phyloP scores from a whole-genome alignment of 2,888 invertebrate genomes.

The Byasa hedistus region DNA sequence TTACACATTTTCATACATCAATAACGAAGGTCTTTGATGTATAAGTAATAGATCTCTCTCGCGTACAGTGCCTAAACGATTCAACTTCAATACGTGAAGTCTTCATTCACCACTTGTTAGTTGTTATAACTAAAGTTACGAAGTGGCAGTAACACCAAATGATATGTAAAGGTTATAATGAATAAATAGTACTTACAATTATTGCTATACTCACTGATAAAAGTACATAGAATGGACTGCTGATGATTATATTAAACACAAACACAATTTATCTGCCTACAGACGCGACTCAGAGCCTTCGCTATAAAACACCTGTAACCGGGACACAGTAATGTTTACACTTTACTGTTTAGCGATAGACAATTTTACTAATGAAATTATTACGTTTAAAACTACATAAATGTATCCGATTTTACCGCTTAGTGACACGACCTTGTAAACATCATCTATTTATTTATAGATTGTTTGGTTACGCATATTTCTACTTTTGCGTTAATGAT shows the following conservation, averaged over 20 bases:
- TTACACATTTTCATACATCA: no score
- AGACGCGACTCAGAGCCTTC: no score
- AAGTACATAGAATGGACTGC: no score
- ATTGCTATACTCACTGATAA: no score
- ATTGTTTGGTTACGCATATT: neutral
- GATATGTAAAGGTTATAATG: neutral
- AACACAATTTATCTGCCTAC: no score
- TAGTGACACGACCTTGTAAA: neutral
- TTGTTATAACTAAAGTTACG: conserved; percentile 3
- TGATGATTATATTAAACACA: no score
- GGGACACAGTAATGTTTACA: no score
- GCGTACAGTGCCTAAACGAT: conserved; percentile 16
- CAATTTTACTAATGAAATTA: no score
- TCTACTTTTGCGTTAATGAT: conserved; percentile 27
- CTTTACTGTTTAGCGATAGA: no score
- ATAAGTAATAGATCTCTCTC: conserved; percentile 5
- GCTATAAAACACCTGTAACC: no score
- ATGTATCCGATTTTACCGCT: no score
- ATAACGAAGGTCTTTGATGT: conserved; percentile 8
- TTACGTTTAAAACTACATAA: no score
- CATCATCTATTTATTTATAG: neutral
- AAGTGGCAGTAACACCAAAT: neutral
- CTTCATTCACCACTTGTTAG: conserved; percentile 13
- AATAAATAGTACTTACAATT: neutral
- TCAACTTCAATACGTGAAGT: conserved; percentile 18